Base-by-base conservation (phyloP, 2,888 invertebrate genomes). In the Hartigia nigra region DNA sequence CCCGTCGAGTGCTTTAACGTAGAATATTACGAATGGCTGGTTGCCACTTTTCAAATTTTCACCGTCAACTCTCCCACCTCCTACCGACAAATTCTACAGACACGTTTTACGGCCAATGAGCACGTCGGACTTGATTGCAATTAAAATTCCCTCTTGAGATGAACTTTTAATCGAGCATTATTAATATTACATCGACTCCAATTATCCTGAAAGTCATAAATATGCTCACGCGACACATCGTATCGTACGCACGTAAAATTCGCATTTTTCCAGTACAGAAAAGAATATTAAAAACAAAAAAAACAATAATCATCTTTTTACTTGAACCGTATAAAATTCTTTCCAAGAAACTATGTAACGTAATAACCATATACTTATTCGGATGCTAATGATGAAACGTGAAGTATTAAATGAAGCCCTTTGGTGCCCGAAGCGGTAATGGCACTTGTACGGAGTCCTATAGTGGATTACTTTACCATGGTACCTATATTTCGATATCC, bases 391-490 rank as follows among this genome's bases (percentile, higher is more conserved):
- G 90, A 88, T 88, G 85, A 88, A 85, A 80, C 85, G 83, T 82
- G 84, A 84, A 86, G 87, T 89, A 90, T 91, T 90, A 90, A 90
- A 89, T 88, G 90, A 91, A 90, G 87, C 90, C 90, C 83, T 81
- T 82, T 83, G 79, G 82, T 83, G 82, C 81, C 79, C 82, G 81
- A 84, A 82, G 85, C 84, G 87, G 87, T 88, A 89, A 89, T 89
- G 87, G 90, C 91, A 91, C 91, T 91, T 91, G 89, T 90, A 88
- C 84, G 91, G 87, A 87, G 86, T 91, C 91, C 87, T 86, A 88
- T 90, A 88, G 87, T 91, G 90, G 89, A 91, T 91, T 90, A 90
- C 89, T 91, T 90, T 88, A 90, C 89, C 87, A 83, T 83, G 81
- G 87, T 84, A 83, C 84, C 85, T 84, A 84, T 80, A 81, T 80